phyloP scores from a whole-genome alignment of 2,888 invertebrate species.

The Endomychus coccineus region DNA sequence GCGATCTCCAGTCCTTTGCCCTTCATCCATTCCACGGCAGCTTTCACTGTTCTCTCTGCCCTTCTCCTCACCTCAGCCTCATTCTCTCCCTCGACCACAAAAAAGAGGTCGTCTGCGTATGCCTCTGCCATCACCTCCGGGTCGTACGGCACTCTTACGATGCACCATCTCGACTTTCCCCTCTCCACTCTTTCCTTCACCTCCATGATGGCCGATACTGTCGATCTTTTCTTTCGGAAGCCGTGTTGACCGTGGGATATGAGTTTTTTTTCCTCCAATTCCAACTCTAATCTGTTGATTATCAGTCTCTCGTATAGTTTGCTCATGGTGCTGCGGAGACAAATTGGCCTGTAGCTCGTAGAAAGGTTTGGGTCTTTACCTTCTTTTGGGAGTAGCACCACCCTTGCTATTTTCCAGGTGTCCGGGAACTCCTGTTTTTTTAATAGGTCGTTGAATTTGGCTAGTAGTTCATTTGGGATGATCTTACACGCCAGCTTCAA shows the following conservation, averaged over 20 bases:
- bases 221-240: constrained; percentile 15
- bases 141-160: too few relatives aligned
- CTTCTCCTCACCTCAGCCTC: background rate
- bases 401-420: constrained; percentile 20
- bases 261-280: constrained; percentile 8
- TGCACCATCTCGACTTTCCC: background rate
- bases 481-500: constrained; percentile 14
- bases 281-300: constrained; percentile 4
- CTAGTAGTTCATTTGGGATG: constrained; percentile 13
- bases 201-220: constrained; percentile 2
- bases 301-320: constrained; percentile 17
- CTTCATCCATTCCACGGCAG: background rate
- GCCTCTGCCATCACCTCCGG: background rate
- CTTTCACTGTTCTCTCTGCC: background rate
- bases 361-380: constrained; percentile 2
- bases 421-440: constrained; percentile 15
- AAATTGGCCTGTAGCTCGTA: constrained; percentile 16
- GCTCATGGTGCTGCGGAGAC: constrained; percentile 14
- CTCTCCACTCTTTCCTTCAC: background rate
- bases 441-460: constrained; percentile 11
- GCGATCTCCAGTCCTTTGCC: background rate
- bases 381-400: constrained; percentile 18
- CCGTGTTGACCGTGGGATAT: constrained; percentile 15
- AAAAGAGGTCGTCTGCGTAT: background rate
- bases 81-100: background rate